Evolutionary conservation across 2,797 vertebrate genomes (phyloP).

Genomic region (Melanotaenia trifasciata): DNA sequence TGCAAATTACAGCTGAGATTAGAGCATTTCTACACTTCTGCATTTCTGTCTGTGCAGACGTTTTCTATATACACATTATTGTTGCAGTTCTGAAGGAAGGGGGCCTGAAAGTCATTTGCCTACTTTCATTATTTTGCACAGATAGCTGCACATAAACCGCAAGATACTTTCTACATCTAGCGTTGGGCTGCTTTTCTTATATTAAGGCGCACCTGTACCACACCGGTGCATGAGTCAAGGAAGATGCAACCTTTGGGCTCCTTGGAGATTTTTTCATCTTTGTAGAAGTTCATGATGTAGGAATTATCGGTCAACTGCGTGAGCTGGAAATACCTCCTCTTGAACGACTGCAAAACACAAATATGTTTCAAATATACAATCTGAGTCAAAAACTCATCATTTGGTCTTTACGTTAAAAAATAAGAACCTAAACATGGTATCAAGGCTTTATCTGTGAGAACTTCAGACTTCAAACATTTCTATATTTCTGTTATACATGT

Average conservation of each 20-base stretch:
- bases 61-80: neutral
- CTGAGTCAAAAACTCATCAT: neutral
- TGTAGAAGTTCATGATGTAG: constrained; percentile 99
- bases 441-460: neutral
- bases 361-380: constrained; percentile 1
- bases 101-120: neutral
- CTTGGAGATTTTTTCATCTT: constrained; percentile 99
- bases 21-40: neutral
- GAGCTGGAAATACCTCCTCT: constrained; percentile 96
- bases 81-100: neutral
- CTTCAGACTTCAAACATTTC: neutral
- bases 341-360: constrained; percentile 89
- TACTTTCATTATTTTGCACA: neutral
- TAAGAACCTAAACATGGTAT: no score
- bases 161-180: neutral
- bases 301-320: constrained; percentile 97
- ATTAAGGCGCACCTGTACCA: constrained; percentile 89
- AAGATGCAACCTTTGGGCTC: constrained; percentile 99
- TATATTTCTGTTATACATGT: neutral
- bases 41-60: neutral
- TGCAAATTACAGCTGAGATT: neutral
- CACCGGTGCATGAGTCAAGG: constrained; percentile 97
- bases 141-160: neutral
- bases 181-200: neutral
- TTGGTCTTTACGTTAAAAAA: neutral